A percentile compares a stretch with the other conserved stretches of the same genome.
Conservation (phyloP, 1,140 invertebrate genomes). For the Scylla paramamosain region DNA sequence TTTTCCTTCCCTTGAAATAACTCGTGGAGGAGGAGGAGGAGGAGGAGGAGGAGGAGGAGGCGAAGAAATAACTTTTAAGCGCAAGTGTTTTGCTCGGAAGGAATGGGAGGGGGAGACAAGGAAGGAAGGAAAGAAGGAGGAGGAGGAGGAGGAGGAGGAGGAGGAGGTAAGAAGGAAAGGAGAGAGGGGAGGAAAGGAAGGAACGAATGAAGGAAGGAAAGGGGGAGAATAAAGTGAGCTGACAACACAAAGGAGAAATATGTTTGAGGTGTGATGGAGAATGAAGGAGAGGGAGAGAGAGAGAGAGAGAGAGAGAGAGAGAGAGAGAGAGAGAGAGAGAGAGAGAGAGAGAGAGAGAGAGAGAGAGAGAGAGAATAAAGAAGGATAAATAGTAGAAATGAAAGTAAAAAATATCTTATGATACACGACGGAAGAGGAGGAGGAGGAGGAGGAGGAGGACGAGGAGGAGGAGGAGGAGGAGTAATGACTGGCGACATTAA, state of each 20-base stretch:
- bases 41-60: neutral
- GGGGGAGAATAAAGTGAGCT: neutral
- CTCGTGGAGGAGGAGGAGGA: neutral
- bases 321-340: slow-evolving; percentile 31
- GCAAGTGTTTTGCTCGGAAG: neutral
- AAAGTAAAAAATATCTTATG: neutral
- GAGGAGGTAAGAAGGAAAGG: neutral
- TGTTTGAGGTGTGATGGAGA: neutral
- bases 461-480: neutral
- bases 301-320: slow-evolving; percentile 34
- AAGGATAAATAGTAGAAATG: neutral
- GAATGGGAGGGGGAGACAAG: neutral
- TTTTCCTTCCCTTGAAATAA: neutral
- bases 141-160: neutral
- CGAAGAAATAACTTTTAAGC: neutral
- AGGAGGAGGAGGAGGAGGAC: neutral
- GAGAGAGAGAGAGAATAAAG: neutral
- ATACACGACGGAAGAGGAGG: neutral
- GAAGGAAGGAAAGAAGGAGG: neutral
- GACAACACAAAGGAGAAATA: neutral
- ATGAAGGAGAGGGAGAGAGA: too few species aligned
- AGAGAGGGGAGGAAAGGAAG: neutral
- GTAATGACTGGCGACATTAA: neutral
- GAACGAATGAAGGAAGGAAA: neutral
- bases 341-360: neutral